These are phyloP conservation scores for Athetis lepigone DNA, from an alignment of 2,888 invertebrate species.

Conservation along the genomic window DNA sequence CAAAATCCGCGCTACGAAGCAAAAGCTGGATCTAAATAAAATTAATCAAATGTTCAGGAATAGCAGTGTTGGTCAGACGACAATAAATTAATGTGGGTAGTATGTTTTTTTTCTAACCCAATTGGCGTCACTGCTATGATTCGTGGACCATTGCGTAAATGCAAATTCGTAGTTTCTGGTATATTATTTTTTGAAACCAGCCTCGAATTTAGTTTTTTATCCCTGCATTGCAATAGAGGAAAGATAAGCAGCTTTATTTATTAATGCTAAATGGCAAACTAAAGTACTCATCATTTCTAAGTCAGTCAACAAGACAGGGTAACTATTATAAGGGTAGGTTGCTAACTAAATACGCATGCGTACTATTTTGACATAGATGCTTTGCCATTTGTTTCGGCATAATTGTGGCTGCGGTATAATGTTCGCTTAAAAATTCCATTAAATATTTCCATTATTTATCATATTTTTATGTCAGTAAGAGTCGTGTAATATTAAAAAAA, in stretches of 20 bases:
- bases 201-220: neutral
- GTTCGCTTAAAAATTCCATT: neutral
- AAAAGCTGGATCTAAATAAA: constrained; percentile 52
- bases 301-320: constrained; percentile 4
- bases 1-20: constrained; percentile 29
- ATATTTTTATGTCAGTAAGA: no score
- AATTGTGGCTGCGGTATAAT: neutral
- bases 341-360: neutral
- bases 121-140: constrained; percentile 59
- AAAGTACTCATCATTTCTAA: constrained; percentile 18
- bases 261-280: no score
- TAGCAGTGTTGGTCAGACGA: constrained; percentile 56
- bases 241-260: no score
- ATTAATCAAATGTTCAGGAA: constrained; percentile 61
- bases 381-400: neutral
- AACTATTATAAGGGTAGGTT: neutral
- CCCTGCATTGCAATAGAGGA: neutral
- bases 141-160: constrained; percentile 10
- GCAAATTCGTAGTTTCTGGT: constrained; percentile 8
- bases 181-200: neutral
- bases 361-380: no score
- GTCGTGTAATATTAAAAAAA: constrained; percentile 30
- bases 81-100: constrained; percentile 60
- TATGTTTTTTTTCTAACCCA: constrained; percentile 60
- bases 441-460: no score